phyloP scores from a whole-genome alignment of 92 coral and sea anemone genomes.

The Parazoanthus darwini region DNA sequence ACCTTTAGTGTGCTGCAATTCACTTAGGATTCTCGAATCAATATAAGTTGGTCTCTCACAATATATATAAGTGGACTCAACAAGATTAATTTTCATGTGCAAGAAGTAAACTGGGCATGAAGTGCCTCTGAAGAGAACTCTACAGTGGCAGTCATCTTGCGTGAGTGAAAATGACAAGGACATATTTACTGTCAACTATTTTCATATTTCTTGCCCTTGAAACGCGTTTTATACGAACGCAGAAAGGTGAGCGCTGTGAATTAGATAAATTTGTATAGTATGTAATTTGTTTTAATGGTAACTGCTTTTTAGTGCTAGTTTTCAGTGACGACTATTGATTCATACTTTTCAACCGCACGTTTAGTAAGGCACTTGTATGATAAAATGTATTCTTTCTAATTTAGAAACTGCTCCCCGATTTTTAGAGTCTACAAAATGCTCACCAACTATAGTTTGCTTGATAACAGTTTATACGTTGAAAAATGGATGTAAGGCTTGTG shows the following conservation, averaged over 20 bases:
- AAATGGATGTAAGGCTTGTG: too few species aligned
- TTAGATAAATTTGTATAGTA: neutral
- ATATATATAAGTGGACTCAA: neutral
- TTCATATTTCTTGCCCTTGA: neutral
- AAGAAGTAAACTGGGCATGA: neutral
- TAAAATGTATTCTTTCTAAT: too few species aligned
- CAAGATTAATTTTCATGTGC: neutral
- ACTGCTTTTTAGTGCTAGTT: too few species aligned
- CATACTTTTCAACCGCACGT: too few species aligned
- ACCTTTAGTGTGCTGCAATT: neutral
- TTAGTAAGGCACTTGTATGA: too few species aligned
- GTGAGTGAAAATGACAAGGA: neutral
- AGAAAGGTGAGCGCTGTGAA: neutral
- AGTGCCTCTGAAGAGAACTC: neutral
- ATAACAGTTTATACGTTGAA: too few species aligned
- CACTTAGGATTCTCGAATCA: neutral
- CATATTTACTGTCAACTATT: neutral
- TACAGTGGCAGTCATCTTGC: neutral
- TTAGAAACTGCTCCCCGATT: too few species aligned
- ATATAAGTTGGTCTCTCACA: neutral
- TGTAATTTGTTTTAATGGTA: neutral
- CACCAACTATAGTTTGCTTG: too few species aligned
- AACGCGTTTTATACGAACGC: neutral
- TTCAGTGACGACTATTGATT: too few species aligned
- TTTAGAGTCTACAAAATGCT: too few species aligned